Evolutionary conservation across 2,113 vertebrate species (phyloP), one percentile per base, ranked within the genome.

Genomic region (Pimephales promelas): DNA sequence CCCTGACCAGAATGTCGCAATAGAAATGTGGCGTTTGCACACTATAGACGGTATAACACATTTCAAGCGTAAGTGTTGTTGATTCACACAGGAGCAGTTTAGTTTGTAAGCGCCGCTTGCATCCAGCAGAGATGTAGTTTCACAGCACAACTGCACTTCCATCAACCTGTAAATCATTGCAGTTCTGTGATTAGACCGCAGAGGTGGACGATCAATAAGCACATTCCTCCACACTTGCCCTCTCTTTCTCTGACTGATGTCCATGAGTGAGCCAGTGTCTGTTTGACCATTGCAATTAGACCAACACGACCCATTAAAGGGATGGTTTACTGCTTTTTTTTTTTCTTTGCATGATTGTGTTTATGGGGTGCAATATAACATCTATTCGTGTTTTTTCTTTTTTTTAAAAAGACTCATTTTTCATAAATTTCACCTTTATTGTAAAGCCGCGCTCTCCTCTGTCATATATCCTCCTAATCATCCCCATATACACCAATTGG

Each of bases 241-340:
- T 36, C 16, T 56, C 18, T 36, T 36, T 56, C 49, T n/a, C 49
- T 36, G 26, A 56, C 75, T 40, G 54, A 59, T 77, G 54, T 24
- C 10, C 54, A 10, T 34, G 16, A 52, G 43, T 10, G 24, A 52
- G 16, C 47, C 16, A 28, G 24, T 78, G 62, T 79, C 49, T 76
- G 47, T 77, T 34, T 59, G 70, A 28, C 82, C 81, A 77, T 11
- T 77, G 66, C 79, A 76, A 22, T 86, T 36, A 49, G 74, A n/a
- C 20, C n/a, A 49, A 47, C 28, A 75, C 36, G 22, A 64, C 36
- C 73, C 43, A 54, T 84, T 77, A 74, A 72, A n/a, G n/a, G n/a
- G n/a, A n/a, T n/a, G n/a, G n/a, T n/a, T n/a, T n/a, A n/a, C n/a
- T n/a, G n/a, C n/a, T n/a, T n/a, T n/a, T n/a, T n/a, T n/a, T n/a